Conservation (phyloP, 2,113 vertebrate genomes). For the Brachypodius melanocephalos region DNA sequence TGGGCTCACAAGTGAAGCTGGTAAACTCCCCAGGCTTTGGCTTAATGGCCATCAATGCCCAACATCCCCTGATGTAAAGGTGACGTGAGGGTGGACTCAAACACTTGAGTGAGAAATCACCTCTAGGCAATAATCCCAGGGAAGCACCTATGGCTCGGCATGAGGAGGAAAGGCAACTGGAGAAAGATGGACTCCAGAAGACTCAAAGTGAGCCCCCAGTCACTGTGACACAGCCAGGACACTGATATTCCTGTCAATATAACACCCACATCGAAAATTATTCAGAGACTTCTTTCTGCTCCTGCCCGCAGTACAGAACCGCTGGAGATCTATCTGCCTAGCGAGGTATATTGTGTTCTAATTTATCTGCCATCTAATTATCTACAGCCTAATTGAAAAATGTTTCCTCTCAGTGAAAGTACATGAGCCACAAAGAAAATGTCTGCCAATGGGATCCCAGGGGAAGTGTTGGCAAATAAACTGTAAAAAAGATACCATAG, state of each 20-base stretch:
- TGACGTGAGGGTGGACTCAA: not conserved
- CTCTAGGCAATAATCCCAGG: not conserved
- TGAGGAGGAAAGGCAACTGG: not conserved
- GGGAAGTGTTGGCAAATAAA: constrained; percentile 46
- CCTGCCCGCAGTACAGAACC: not conserved
- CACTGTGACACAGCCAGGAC: not conserved
- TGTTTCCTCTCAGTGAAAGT: constrained; percentile 42
- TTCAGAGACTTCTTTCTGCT: not conserved
- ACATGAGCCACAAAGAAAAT: constrained; percentile 59
- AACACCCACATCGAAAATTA: not conserved
- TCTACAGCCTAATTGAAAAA: constrained; percentile 57
- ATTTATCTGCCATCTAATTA: constrained; percentile 63
- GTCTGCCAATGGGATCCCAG: constrained; percentile 46
- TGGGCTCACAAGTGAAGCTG: not conserved
- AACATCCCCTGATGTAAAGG: not conserved
- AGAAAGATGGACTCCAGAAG: not conserved
- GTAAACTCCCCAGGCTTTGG: not conserved
- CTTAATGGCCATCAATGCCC: not conserved
- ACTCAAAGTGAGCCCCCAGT: not conserved
- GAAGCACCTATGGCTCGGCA: not conserved
- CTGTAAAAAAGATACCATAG: constrained; percentile 27
- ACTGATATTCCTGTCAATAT: not conserved
- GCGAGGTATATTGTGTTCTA: constrained; percentile 29
- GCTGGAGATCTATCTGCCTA: not conserved
- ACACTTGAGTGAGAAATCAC: not conserved